Evolutionary conservation across 1,140 invertebrate genomes (phyloP).

Genomic region (Copidosoma floridanum): DNA sequence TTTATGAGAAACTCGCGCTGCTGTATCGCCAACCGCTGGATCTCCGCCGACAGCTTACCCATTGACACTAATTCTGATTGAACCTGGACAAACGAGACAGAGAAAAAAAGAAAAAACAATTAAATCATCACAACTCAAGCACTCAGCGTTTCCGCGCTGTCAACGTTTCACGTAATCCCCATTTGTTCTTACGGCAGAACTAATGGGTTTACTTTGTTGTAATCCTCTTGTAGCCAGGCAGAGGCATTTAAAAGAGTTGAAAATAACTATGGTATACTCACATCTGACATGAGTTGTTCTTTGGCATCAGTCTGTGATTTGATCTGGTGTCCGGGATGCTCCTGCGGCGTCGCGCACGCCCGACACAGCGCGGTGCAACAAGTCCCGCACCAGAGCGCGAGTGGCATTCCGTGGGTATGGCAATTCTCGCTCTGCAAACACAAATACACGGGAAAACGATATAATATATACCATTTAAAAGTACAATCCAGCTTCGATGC

Average conservation of each 20-base stretch:
- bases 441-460: no score
- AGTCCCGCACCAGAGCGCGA: conserved; percentile 70
- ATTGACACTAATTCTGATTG: conserved; percentile 57
- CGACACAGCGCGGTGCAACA: conserved; percentile 66
- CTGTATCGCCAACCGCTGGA: conserved; percentile 64
- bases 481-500: no score
- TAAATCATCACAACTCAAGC: no score
- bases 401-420: conserved; percentile 70
- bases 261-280: no score
- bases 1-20: conserved; percentile 71
- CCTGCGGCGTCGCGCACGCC: conserved; percentile 64
- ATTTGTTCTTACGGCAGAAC: no score
- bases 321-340: conserved; percentile 66
- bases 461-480: no score
- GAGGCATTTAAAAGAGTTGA: no score
- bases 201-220: no score
- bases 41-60: conserved; percentile 62
- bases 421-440: conserved; percentile 63
- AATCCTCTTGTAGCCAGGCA: no score
- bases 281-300: conserved; percentile 65
- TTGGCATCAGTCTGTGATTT: conserved; percentile 68
- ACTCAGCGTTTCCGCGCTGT: no score
- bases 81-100: conserved; percentile 50
- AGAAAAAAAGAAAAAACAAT: no score
- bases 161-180: no score